Conservation (phyloP, 2,113 vertebrate species). For the Arvicanthis niloticus region DNA sequence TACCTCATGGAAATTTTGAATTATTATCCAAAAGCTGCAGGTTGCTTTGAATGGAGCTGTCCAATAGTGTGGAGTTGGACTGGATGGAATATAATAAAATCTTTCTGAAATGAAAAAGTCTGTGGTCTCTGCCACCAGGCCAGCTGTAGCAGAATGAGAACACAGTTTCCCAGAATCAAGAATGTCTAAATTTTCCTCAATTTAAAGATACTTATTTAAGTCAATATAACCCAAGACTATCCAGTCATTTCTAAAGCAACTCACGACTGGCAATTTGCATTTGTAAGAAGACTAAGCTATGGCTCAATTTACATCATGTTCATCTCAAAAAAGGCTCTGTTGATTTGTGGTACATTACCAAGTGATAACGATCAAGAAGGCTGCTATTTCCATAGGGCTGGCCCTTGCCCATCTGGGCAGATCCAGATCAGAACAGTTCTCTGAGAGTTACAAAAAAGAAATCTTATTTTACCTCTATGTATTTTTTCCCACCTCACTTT, state of each 20-base stretch:
- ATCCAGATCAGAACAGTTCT: slow-evolving; percentile 10
- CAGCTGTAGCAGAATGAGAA: background rate
- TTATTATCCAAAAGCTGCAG: background rate
- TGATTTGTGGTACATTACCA: background rate
- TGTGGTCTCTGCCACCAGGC: slow-evolving; percentile 11
- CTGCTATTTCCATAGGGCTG: slow-evolving; percentile 43
- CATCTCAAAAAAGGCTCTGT: slow-evolving; percentile 51
- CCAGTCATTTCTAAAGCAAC: slow-evolving; percentile 21
- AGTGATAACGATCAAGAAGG: slow-evolving; percentile 55
- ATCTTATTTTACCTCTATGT: slow-evolving; percentile 69
- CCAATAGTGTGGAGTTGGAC: background rate
- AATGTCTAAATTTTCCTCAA: slow-evolving; percentile 15
- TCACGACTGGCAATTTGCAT: slow-evolving; percentile 45
- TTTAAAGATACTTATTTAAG: slow-evolving; percentile 32
- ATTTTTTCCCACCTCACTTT: slow-evolving; percentile 69
- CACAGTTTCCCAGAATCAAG: background rate
- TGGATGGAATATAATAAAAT: background rate
- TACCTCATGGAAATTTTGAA: background rate
- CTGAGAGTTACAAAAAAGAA: slow-evolving; percentile 67
- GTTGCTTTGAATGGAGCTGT: background rate
- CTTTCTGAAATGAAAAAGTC: slow-evolving; percentile 29
- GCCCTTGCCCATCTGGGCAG: slow-evolving; percentile 62
- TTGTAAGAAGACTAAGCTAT: slow-evolving; percentile 59
- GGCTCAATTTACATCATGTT: slow-evolving; percentile 50
- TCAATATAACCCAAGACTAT: slow-evolving; percentile 33